These are phyloP conservation scores for Polypterus senegalus DNA, from an alignment of 2,113 vertebrate genomes.

Conservation along the genomic window DNA sequence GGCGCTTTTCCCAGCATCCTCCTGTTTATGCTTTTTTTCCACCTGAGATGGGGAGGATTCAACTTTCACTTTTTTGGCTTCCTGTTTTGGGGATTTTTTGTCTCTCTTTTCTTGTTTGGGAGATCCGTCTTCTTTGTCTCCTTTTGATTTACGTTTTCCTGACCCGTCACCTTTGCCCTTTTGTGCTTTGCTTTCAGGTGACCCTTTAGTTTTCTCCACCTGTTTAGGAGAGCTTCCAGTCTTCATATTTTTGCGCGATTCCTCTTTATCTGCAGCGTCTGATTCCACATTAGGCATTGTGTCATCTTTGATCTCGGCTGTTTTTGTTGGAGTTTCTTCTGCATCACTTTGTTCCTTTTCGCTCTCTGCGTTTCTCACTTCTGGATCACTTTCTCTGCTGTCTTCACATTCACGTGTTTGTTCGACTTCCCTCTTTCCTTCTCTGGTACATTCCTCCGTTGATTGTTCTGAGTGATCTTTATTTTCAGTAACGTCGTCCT, in stretches of 20 bases:
- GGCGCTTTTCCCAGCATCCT: not conserved
- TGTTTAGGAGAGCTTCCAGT: too few relatives aligned
- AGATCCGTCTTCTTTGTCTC: not conserved
- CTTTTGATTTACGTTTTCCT: too few relatives aligned
- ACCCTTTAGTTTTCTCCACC: too few relatives aligned
- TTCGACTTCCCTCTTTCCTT: not conserved
- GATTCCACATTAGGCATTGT: too few relatives aligned
- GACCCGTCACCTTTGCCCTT: too few relatives aligned
- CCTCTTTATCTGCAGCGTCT: too few relatives aligned
- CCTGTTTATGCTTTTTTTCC: not conserved
- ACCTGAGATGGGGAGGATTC: not conserved
- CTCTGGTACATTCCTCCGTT: not conserved
- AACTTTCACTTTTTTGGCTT: constrained; percentile 11
- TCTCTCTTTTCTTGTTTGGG: not conserved
- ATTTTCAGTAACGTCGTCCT: constrained; percentile 22
- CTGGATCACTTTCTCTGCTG: not conserved
- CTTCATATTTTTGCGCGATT: too few relatives aligned
- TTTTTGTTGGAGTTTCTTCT: too few relatives aligned
- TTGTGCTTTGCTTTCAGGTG: too few relatives aligned
- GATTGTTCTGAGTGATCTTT: constrained; percentile 1
- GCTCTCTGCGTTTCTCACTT: not conserved
- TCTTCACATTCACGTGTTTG: not conserved
- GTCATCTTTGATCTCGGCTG: too few relatives aligned
- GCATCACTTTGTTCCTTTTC: too few relatives aligned
- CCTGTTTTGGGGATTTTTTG: constrained; percentile 13